These are phyloP conservation scores for Tichodroma muraria DNA, from an alignment of 2,113 vertebrate genomes.

Conservation along the genomic window DNA sequence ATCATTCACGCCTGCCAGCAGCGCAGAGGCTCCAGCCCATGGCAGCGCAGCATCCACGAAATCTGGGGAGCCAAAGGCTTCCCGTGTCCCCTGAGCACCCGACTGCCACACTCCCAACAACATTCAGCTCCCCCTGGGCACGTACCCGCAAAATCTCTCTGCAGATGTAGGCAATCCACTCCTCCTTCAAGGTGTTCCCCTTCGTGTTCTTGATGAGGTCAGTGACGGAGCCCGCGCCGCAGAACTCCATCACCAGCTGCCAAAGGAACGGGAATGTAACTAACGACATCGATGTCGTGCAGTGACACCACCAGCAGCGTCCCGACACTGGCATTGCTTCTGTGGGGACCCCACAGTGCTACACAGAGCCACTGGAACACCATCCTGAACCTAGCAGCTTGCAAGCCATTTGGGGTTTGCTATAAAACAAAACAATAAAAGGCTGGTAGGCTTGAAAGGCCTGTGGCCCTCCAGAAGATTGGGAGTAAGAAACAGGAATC, in stretches of 20 bases:
- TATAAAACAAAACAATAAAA: not conserved
- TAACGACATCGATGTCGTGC: not conserved
- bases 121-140: not conserved
- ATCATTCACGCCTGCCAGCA: constrained; percentile 24
- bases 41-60: not conserved
- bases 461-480: not conserved
- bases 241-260: constrained; percentile 99
- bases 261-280: not conserved
- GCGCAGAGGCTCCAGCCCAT: not conserved
- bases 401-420: not conserved
- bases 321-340: not conserved
- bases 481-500: not conserved
- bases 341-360: not conserved
- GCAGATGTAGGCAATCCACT: constrained; percentile 98
- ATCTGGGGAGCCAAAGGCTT: not conserved
- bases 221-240: constrained; percentile 92
- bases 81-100: not conserved
- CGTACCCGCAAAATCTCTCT: constrained; percentile 94
- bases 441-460: not conserved
- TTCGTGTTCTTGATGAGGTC: constrained; percentile 99
- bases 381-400: not conserved
- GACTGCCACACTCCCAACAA: not conserved
- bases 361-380: not conserved
- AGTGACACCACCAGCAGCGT: not conserved
- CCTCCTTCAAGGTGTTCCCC: constrained; percentile 96